Percentiles rank a stretch among this genome's conserved stretches.
Conservation (phyloP, 2,113 vertebrate genomes). For the Myotis lucifugus region DNA sequence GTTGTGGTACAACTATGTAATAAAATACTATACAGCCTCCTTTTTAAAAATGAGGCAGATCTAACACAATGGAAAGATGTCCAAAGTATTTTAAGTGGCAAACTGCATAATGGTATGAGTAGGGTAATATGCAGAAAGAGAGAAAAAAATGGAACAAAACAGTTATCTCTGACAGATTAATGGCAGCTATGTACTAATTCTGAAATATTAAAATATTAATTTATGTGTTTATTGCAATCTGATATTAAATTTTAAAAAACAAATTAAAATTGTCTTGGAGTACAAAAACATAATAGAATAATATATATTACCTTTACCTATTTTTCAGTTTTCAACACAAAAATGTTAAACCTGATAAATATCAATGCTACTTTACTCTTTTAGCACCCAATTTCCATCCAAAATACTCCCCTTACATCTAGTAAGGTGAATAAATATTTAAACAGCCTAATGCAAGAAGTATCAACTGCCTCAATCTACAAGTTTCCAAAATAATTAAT, state of each 20-base stretch:
- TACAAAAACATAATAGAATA: background rate
- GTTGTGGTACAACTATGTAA: background rate
- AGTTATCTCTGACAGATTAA: constrained; percentile 6
- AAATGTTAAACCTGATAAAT: background rate
- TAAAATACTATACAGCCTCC: background rate
- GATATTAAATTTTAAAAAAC: background rate
- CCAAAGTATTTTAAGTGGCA: background rate
- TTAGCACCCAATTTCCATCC: background rate
- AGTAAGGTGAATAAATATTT: background rate
- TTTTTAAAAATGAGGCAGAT: background rate
- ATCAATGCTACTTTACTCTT: background rate
- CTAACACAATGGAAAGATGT: constrained; percentile 31
- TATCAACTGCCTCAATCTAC: background rate
- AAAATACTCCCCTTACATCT: background rate
- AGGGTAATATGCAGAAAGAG: background rate
- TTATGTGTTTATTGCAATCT: background rate
- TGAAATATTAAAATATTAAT: background rate
- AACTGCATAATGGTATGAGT: background rate
- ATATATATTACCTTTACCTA: background rate
- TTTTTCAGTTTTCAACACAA: constrained; percentile 4
- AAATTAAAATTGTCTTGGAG: background rate
- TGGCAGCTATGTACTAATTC: background rate
- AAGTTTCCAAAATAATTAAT: constrained; percentile 24
- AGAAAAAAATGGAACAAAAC: background rate
- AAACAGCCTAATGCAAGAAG: background rate